Conservation (phyloP, 1,140 invertebrate species). For the Heliconius melpomene region DNA sequence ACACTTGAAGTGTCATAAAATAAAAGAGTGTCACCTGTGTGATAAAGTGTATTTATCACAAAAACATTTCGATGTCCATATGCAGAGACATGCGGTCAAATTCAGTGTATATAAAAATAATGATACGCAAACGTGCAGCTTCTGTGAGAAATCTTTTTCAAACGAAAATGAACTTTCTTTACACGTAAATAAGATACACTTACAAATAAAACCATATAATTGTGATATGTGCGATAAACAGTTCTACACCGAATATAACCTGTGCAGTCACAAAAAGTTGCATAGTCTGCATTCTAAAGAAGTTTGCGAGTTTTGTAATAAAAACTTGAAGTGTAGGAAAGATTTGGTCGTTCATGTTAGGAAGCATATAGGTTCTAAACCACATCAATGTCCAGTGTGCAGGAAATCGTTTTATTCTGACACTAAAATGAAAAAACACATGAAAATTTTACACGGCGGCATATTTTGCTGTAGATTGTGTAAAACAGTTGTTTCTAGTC, state of each 20-base stretch:
- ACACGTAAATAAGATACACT: conserved; percentile 71
- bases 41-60: conserved; percentile 58
- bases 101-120: conserved; percentile 41
- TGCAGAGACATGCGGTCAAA: conserved; percentile 62
- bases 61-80: conserved; percentile 53
- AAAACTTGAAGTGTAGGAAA: conserved; percentile 59
- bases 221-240: conserved; percentile 73
- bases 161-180: conserved; percentile 65
- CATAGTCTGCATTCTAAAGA: conserved; percentile 60
- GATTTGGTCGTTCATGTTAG: conserved; percentile 67
- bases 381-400: conserved; percentile 61
- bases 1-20: conserved; percentile 54
- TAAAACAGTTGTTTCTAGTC: conserved; percentile 55
- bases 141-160: conserved; percentile 66
- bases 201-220: conserved; percentile 72
- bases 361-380: conserved; percentile 67
- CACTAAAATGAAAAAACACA: conserved; percentile 55
- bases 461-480: conserved; percentile 64
- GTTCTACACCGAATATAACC: conserved; percentile 65
- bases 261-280: conserved; percentile 63
- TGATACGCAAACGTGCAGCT: conserved; percentile 59
- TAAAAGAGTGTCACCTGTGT: conserved; percentile 59
- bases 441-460: conserved; percentile 65
- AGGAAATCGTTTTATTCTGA: conserved; percentile 60
- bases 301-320: conserved; percentile 62